These are phyloP conservation scores for Syrphus vitripennis DNA, from an alignment of 2,888 invertebrate species.

Conservation along the genomic window DNA sequence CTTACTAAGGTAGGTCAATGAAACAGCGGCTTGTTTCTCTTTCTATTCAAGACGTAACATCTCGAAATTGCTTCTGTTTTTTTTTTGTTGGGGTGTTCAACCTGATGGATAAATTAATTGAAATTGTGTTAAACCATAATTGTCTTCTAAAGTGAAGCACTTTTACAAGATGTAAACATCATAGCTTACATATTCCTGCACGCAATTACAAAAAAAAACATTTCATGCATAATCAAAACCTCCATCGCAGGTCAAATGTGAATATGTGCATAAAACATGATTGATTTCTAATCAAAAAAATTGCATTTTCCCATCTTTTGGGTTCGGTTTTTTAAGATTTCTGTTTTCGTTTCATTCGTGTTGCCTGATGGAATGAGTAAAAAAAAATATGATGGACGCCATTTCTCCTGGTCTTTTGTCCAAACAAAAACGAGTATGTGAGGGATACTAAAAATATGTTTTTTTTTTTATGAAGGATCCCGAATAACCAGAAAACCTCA, in stretches of 20 bases:
- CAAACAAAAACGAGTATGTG: conserved; percentile 38
- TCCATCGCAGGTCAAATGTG: conserved; percentile 43
- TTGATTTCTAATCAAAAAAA: conserved; percentile 2
- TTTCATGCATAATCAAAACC: background rate
- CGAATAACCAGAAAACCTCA: conserved; percentile 63
- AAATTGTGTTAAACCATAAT: no score
- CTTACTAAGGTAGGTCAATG: no score
- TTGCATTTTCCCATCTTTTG: conserved; percentile 19
- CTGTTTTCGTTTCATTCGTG: background rate
- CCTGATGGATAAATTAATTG: no score
- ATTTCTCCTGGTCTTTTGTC: conserved; percentile 42
- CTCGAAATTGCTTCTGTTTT: no score
- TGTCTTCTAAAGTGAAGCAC: background rate
- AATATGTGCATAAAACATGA: conserved; percentile 9
- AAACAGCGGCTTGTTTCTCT: no score
- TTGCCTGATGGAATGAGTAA: background rate
- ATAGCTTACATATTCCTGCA: background rate
- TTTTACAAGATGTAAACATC: background rate
- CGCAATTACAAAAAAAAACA: background rate
- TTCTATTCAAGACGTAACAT: no score
- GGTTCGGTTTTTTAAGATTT: background rate
- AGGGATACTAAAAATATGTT: background rate
- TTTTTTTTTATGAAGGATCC: conserved; percentile 27
- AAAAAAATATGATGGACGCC: conserved; percentile 67
- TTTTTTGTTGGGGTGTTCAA: no score